These are phyloP conservation scores for Andrena marginata DNA, from an alignment of 2,888 invertebrate species.

Conservation along the genomic window DNA sequence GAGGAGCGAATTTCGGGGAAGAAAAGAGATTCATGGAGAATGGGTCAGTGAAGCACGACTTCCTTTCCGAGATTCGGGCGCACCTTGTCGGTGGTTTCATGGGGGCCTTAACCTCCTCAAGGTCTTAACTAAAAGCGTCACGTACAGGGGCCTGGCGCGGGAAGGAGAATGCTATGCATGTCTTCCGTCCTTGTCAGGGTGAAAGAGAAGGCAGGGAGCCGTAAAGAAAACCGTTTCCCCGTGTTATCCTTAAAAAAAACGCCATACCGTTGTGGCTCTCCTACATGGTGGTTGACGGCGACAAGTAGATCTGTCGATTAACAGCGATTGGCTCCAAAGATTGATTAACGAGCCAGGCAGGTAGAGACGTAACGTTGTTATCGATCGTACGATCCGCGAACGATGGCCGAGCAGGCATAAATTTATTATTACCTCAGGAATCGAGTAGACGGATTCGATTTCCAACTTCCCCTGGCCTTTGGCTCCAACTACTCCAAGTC, in stretches of 20 bases:
- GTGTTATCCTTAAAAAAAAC: not conserved
- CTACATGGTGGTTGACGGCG: not conserved
- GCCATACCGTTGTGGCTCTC: not conserved
- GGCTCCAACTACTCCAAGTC: constrained; percentile 29
- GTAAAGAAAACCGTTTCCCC: constrained; percentile 17
- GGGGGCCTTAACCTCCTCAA: constrained; percentile 57
- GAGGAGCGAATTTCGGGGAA: constrained; percentile 28
- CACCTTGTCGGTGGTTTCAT: constrained; percentile 48
- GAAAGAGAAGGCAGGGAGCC: not conserved
- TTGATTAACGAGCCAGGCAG: not conserved
- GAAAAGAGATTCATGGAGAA: not conserved
- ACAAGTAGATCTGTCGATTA: not conserved
- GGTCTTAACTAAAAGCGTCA: constrained; percentile 66
- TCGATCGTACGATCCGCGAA: not conserved
- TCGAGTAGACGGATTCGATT: constrained; percentile 16
- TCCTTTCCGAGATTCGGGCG: constrained; percentile 18
- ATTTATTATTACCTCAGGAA: constrained; percentile 26
- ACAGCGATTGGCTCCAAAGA: not conserved
- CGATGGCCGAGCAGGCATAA: not conserved
- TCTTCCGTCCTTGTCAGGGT: constrained; percentile 4
- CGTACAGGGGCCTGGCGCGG: constrained; percentile 25
- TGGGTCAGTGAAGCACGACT: constrained; percentile 18
- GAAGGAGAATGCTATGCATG: constrained; percentile 42
- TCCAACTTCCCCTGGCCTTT: not conserved
- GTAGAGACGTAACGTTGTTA: not conserved